phyloP scores from a whole-genome alignment of 2,113 vertebrate genomes.

The Raja brachyura region DNA sequence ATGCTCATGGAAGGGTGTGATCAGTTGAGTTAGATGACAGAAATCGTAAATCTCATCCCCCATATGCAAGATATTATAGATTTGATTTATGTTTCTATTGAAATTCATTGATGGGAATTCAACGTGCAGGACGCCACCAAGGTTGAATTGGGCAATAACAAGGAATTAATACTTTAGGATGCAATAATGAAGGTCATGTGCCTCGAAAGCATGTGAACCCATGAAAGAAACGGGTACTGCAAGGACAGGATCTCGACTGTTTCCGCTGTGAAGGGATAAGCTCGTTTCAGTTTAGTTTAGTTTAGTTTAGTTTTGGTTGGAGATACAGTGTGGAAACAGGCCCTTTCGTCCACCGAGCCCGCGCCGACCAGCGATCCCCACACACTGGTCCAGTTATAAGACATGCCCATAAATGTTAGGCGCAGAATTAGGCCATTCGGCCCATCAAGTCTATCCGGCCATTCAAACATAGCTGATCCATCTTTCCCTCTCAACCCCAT shows the following conservation, averaged over 20 bases:
- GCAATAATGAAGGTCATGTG: neutral
- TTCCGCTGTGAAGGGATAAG: neutral
- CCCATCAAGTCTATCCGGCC: too few relatives aligned
- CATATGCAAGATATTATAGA: neutral
- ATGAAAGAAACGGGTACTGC: neutral
- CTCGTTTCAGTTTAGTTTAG: too few relatives aligned
- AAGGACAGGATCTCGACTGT: neutral
- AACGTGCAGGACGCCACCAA: neutral
- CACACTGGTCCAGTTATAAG: too few relatives aligned
- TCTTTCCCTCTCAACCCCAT: too few relatives aligned
- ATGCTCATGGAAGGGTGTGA: neutral
- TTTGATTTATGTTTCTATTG: neutral
- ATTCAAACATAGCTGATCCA: too few relatives aligned
- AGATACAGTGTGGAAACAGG: too few relatives aligned
- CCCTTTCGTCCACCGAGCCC: too few relatives aligned
- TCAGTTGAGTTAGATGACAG: neutral
- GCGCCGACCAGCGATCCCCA: too few relatives aligned
- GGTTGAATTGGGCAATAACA: neutral
- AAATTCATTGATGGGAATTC: neutral
- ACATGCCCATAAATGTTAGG: too few relatives aligned
- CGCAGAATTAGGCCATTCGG: too few relatives aligned
- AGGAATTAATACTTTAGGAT: neutral
- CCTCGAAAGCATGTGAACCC: neutral
- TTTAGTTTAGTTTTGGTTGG: too few relatives aligned
- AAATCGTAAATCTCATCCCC: neutral